These are phyloP conservation scores for Emydura subglobosa DNA, from an alignment of 2,113 vertebrate species.

Conservation along the genomic window DNA sequence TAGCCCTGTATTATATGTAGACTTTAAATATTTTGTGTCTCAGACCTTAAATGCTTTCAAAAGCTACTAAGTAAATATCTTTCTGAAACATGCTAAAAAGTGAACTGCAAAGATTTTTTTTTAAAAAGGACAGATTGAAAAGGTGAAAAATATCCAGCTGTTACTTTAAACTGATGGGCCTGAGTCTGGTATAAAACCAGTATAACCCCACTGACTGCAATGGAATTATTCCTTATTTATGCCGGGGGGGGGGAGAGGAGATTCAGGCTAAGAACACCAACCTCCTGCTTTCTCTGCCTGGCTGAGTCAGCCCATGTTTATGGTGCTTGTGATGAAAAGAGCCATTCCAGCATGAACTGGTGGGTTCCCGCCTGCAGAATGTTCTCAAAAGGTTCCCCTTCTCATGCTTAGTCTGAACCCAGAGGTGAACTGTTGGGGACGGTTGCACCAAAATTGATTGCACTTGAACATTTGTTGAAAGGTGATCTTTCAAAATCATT, in stretches of 20 bases:
- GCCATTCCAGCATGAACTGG: neutral
- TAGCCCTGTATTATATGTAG: rapidly evolving
- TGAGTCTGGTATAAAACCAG: neutral
- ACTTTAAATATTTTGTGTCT: neutral
- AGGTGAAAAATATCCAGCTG: neutral
- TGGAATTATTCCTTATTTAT: neutral
- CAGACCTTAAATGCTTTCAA: neutral
- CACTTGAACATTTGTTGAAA: neutral
- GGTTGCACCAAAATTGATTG: neutral
- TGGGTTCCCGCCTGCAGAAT: rapidly evolving
- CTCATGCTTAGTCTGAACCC: rapidly evolving
- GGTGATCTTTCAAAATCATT: too few relatives aligned
- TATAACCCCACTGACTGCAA: neutral
- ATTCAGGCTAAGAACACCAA: neutral
- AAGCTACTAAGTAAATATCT: neutral
- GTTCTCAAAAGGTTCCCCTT: neutral
- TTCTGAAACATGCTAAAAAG: neutral
- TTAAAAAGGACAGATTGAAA: neutral
- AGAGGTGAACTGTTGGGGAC: rapidly evolving
- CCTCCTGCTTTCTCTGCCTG: neutral
- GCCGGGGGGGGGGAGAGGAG: neutral
- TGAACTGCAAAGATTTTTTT: neutral
- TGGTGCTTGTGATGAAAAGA: rapidly evolving
- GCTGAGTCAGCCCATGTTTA: rapidly evolving
- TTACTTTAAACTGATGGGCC: neutral